Base-by-base conservation (phyloP, 1,140 invertebrate genomes). In the Prorops nasuta region DNA sequence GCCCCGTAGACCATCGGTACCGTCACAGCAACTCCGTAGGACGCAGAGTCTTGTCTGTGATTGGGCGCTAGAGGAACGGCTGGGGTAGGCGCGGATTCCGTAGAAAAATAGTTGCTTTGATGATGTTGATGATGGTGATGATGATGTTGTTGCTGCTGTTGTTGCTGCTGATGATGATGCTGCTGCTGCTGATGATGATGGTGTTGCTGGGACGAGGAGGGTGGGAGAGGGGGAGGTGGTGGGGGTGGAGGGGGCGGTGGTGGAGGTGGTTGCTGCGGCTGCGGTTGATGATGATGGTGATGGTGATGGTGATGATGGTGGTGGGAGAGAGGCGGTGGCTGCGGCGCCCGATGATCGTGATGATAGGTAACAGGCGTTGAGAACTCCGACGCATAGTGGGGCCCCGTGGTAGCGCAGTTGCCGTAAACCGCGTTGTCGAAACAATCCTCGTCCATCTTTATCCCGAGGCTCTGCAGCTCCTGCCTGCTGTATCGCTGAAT, bases 371-470 rank as follows among this genome's bases (percentile, higher is more conserved):
- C 72, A 65, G 71, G 45, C 55, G 79, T 71, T 16, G 75, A 54
- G 47, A 79, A 78, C 4, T 78, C 72, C 32, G 78, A 74, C 17
- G 78, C 71, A 55, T 87, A 86, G 16, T 82, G 79, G n/a, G n/a
- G n/a, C n/a, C n/a, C n/a, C n/a, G n/a, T n/a, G 36, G 81, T 80
- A 12, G 77, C 64, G 3, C 73, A 67, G 41, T 73, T 71, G n/a
- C 78, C 65, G 63, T 83, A 80, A 51, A 69, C 64, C 24, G 66
- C 51, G 36, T 80, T 74, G 44, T 83, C 82, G 58, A 83, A 89
- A 66, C 86, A 88, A 51, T 89, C 88, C 64, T 88, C 87, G 60
- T 89, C 87, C 87, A 89, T 89, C 71, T 89, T 89, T 56, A 88
- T 81, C 1, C 84, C 83, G 49, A 84, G 78, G 52, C 80, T 76